These are phyloP conservation scores for Sebastes steindachneri DNA, from an alignment of 2,797 vertebrate genomes.

Conservation along the genomic window DNA sequence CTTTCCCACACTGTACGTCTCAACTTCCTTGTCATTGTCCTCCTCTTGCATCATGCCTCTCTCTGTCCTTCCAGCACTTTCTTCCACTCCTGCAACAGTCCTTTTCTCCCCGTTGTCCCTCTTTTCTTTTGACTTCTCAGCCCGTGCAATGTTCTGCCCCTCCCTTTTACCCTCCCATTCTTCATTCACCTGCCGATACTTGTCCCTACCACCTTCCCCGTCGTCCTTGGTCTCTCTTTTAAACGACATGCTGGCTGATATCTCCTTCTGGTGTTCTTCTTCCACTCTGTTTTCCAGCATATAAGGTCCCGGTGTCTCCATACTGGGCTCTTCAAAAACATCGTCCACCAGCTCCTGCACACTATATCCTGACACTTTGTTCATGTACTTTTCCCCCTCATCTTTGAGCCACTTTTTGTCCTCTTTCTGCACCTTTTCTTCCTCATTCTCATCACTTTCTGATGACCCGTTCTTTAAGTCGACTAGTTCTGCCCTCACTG, in stretches of 20 bases:
- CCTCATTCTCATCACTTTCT: slow-evolving; percentile 83
- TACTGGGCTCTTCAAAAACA: slow-evolving; percentile 72
- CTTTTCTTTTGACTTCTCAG: slow-evolving; percentile 45
- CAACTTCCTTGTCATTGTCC: not conserved
- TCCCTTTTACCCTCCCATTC: slow-evolving; percentile 54
- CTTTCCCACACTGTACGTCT: not conserved
- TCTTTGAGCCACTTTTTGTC: slow-evolving; percentile 12
- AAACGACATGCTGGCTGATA: not conserved
- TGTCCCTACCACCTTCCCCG: slow-evolving; percentile 40
- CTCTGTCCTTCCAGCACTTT: slow-evolving; percentile 10
- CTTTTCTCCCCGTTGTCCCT: slow-evolving; percentile 24
- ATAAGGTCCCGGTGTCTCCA: slow-evolving; percentile 2
- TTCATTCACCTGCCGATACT: slow-evolving; percentile 67
- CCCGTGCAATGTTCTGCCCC: slow-evolving; percentile 43
- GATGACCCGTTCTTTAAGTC: slow-evolving; percentile 86
- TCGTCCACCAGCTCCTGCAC: slow-evolving; percentile 75
- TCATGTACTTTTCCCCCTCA: slow-evolving; percentile 65
- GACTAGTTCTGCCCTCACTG: slow-evolving; percentile 82
- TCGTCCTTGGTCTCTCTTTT: slow-evolving; percentile 11
- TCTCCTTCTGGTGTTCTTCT: slow-evolving; percentile 30
- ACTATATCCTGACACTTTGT: slow-evolving; percentile 50
- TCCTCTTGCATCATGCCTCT: slow-evolving; percentile 28
- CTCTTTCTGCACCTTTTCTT: slow-evolving; percentile 71
- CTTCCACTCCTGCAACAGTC: slow-evolving; percentile 15
- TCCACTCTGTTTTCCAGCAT: not conserved